Percentiles rank a stretch among this genome's conserved stretches.
phyloP scores from a whole-genome alignment of 2,888 invertebrate species.

The Halocaridina rubra region DNA sequence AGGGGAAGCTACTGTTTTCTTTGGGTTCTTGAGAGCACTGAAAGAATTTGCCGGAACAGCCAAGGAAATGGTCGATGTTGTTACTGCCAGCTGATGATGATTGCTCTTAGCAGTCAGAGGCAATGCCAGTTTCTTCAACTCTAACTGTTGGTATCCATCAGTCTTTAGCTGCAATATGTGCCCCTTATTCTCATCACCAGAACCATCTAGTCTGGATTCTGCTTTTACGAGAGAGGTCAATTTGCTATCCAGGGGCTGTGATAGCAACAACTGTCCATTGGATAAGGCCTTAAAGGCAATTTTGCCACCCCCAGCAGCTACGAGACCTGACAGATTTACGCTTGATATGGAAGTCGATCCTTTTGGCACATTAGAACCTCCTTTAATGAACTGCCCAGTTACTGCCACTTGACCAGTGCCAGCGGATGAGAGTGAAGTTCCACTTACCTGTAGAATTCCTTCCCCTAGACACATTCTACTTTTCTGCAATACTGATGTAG shows the following conservation, averaged over 20 bases:
- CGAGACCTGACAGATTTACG: slow-evolving; percentile 37
- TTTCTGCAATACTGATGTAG: background rate
- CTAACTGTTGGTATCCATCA: slow-evolving; percentile 39
- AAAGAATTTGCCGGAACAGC: slow-evolving; percentile 49
- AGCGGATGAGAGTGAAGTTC: background rate
- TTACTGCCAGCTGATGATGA: slow-evolving; percentile 39
- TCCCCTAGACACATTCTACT: slow-evolving; percentile 16
- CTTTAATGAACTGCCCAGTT: slow-evolving; percentile 51
- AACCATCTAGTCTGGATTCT: slow-evolving; percentile 21
- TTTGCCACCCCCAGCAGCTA: slow-evolving; percentile 40
- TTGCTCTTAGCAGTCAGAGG: slow-evolving; percentile 28
- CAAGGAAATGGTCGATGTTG: slow-evolving; percentile 46
- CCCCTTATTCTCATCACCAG: slow-evolving; percentile 29
- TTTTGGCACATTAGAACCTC: slow-evolving; percentile 29
- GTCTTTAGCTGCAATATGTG: slow-evolving; percentile 29
- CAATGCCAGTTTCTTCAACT: slow-evolving; percentile 31
- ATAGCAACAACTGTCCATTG: slow-evolving; percentile 46
- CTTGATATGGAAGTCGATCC: slow-evolving; percentile 45
- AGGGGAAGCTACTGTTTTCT: slow-evolving; percentile 22
- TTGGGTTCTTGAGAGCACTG: slow-evolving; percentile 28
- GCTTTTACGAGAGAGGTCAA: slow-evolving; percentile 42
- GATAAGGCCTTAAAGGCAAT: slow-evolving; percentile 48
- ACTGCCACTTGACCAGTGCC: slow-evolving; percentile 23
- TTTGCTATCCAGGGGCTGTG: slow-evolving; percentile 50
- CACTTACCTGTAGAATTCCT: slow-evolving; percentile 17